Percentiles rank a stretch among this genome's conserved stretches.
Conservation (phyloP, 2,888 invertebrate genomes). For the Portevinia maculata region DNA sequence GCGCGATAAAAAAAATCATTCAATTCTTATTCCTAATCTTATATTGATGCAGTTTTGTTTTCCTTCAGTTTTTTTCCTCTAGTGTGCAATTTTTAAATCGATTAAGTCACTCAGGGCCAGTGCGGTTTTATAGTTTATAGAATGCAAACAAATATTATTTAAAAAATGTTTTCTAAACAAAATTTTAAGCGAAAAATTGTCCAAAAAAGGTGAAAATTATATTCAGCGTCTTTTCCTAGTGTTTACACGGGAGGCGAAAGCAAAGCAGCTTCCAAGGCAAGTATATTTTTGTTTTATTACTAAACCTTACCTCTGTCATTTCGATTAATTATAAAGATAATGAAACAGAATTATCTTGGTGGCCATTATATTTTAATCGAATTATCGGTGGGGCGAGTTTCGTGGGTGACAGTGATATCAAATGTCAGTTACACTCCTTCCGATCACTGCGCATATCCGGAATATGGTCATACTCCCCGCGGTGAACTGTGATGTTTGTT, state of each 20-base stretch:
- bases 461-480: neutral
- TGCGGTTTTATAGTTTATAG: constrained; percentile 11
- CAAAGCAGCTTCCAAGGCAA: constrained; percentile 25
- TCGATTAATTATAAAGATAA: constrained; percentile 30
- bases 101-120: constrained; percentile 62
- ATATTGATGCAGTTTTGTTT: constrained; percentile 16
- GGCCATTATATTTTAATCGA: constrained; percentile 33
- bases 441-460: constrained; percentile 61
- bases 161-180: constrained; percentile 10
- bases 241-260: constrained; percentile 8
- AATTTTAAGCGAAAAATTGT: constrained; percentile 27
- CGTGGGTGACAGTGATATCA: constrained; percentile 21
- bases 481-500: neutral
- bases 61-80: constrained; percentile 12
- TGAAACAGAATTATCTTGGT: constrained; percentile 1
- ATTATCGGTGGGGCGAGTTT: constrained; percentile 17
- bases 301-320: constrained; percentile 24
- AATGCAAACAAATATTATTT: neutral
- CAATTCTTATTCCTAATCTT: constrained; percentile 36
- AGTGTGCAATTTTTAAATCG: constrained; percentile 56
- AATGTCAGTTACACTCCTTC: constrained; percentile 59
- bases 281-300: constrained; percentile 26
- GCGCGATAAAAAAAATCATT: constrained; percentile 17
- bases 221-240: neutral
- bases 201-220: neutral